Evolutionary conservation across 2,797 vertebrate species (phyloP).

Genomic region (Sphenopsis melanotis): DNA sequence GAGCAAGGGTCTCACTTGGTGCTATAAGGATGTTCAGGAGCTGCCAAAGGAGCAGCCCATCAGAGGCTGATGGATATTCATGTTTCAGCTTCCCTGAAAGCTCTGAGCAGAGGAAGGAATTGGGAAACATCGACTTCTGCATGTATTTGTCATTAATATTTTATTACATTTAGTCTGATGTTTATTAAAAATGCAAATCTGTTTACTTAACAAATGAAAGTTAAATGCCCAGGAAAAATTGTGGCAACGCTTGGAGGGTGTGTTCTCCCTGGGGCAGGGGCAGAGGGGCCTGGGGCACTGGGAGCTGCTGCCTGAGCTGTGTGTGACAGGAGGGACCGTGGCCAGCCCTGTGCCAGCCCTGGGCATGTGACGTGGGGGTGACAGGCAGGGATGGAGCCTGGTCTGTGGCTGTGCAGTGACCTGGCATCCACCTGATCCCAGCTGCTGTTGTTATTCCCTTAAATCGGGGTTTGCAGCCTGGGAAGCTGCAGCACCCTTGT

Average conservation of each 20-base stretch:
- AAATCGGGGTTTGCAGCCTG: not conserved
- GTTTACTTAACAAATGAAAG: conserved; percentile 25
- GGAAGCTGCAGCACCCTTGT: not conserved
- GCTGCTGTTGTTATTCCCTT: not conserved
- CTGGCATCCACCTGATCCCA: not conserved
- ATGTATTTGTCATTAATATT: conserved; percentile 5
- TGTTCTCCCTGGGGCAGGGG: not conserved
- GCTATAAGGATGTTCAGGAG: accelerated
- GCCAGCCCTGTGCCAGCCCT: accelerated
- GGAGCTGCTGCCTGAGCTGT: not conserved
- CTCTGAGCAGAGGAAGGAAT: not conserved
- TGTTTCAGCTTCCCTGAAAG: not conserved
- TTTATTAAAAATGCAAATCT: conserved; percentile 50
- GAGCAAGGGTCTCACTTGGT: not conserved
- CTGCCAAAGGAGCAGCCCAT: not conserved
- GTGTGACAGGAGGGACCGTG: not conserved
- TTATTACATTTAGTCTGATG: not conserved
- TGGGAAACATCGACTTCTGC: not conserved
- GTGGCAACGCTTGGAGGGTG: not conserved
- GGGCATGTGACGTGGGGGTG: not conserved
- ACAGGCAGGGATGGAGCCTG: too few relatives aligned
- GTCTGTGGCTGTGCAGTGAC: not conserved
- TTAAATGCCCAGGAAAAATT: not conserved
- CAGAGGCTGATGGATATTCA: not conserved
- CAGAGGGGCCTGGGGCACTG: not conserved